Evolutionary conservation across 2,113 vertebrate species (phyloP).

Genomic region (Anhinga anhinga): DNA sequence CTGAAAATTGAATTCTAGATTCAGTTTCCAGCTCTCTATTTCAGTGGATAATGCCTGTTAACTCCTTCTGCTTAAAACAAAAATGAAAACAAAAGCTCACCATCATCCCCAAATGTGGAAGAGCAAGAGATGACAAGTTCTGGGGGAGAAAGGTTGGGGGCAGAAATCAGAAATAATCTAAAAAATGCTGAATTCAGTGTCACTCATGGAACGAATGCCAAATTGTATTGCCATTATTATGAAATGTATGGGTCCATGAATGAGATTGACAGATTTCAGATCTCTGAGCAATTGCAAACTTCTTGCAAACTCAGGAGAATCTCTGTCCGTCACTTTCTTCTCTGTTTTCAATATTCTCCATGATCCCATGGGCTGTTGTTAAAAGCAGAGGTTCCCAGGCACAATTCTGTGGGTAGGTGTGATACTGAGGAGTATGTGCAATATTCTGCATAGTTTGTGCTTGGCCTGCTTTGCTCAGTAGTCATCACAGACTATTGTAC

Average conservation of each 20-base stretch:
- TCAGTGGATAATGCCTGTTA: neutral
- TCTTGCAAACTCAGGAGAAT: neutral
- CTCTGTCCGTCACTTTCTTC: neutral
- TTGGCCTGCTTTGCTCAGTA: no score
- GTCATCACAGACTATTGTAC: no score
- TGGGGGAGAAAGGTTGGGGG: rapidly evolving
- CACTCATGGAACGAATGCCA: neutral
- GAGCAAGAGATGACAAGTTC: neutral
- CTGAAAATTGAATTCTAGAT: neutral
- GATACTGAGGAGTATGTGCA: neutral
- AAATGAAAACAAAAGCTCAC: neutral
- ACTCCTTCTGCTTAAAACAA: neutral
- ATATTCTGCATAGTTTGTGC: no score
- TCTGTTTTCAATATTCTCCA: neutral
- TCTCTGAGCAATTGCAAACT: neutral
- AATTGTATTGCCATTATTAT: neutral
- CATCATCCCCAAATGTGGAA: neutral
- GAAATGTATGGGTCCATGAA: neutral
- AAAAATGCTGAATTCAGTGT: neutral
- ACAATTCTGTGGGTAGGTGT: neutral
- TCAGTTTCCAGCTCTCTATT: neutral
- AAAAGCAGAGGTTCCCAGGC: neutral
- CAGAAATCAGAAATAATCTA: neutral
- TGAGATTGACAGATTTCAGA: neutral
- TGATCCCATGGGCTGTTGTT: neutral